Base-by-base conservation (phyloP, 2,888 invertebrate genomes). In the Anthophora plumipes region DNA sequence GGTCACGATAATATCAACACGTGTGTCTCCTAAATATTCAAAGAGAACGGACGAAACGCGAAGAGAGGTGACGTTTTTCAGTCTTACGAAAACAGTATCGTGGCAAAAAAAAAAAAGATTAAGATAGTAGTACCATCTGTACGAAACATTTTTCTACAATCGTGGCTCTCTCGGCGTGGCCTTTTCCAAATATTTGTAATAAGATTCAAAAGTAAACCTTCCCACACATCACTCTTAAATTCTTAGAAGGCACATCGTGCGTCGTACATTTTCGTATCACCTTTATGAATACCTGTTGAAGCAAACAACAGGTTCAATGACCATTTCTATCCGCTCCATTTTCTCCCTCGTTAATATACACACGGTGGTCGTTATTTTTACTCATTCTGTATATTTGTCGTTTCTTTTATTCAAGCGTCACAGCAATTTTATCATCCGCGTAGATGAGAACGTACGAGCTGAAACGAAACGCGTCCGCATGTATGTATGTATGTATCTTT, bases 121-220 rank as follows among this genome's bases (percentile, higher is more conserved):
- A n/a, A n/a, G n/a, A 25, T 52, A 39, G n/a, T 22, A 67, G 46
- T 50, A 54, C 48, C 77, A 75, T 74, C 63, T 79, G 83, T 73
- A 78, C 57, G 74, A 70, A 64, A 46, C 54, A 70, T 84, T 64
- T 61, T 75, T 69, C 69, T 67, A 57, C 66, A 57, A 70, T 70
- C 70, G n/a, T 57, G 43, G 17, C 70, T 74, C 72, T 77, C 64
- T 80, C 81, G 63, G 76, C 74, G 31, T 39, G 9, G 31, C 37
- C 55, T 71, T 71, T 63, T 39, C 69, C 73, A 87, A 86, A 86
- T 87, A 87, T 86, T 86, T 86, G 71, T 72, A 55, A 57, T 55
- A 63, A 72, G 72, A 68, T 67, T 74, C 41, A 20, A 31, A 80
- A 68, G 74, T 68, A 74, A 66, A 69, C 60, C 54, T 60, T 63